Evolutionary conservation across 2,113 vertebrate species (phyloP).

Genomic region (sheep (Ovis aries)): ARS-UI_Ramb_v3.0 NC_056074.1:22670501-22671000

Average conservation of each 20-base stretch:
- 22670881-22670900: not conserved
- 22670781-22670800: not conserved
- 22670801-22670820: not conserved
- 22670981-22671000: conserved; percentile 4
- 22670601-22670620: not conserved
- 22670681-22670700: not conserved
- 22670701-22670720: not conserved
- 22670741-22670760: not conserved
- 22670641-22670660: accelerated
- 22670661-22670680: not conserved
- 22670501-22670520: not conserved
- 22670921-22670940: not conserved
- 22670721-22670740: not conserved
- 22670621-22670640: not conserved
- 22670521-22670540: not conserved
- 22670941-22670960: not conserved
- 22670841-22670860: not conserved
- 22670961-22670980: not conserved
- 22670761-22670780: not conserved
- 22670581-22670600: accelerated
- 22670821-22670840: conserved; percentile 4
- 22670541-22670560: not conserved
- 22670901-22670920: not conserved
- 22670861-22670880: not conserved
- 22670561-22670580: not conserved